A percentile compares a stretch with the other conserved stretches of the same genome.
Conservation (phyloP, 2,888 invertebrate genomes). For the Lasioglossum morio region DNA sequence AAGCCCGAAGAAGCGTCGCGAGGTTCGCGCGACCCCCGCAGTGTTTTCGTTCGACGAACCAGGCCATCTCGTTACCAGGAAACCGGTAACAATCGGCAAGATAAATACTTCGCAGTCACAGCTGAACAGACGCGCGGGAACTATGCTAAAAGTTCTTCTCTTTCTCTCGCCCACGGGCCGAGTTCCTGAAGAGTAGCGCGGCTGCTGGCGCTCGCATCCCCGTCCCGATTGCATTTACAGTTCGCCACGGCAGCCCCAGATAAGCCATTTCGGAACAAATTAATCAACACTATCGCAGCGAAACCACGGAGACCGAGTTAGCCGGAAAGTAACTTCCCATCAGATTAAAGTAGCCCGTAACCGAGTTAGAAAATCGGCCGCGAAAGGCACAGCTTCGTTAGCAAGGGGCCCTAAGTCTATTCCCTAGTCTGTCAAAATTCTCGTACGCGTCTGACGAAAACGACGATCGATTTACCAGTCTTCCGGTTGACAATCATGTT, state of each 20-base stretch:
- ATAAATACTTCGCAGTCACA: slow-evolving; percentile 42
- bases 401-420: neutral
- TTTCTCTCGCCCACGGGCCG: neutral
- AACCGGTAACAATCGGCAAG: slow-evolving; percentile 42
- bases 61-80: neutral
- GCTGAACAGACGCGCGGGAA: slow-evolving; percentile 27
- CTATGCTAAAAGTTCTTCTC: slow-evolving; percentile 42
- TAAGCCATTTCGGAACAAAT: slow-evolving; percentile 63
- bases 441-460: neutral
- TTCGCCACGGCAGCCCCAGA: slow-evolving; percentile 34
- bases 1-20: neutral
- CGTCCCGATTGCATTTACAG: slow-evolving; percentile 51
- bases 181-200: slow-evolving; percentile 1
- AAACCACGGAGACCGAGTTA: slow-evolving; percentile 29
- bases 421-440: slow-evolving; percentile 3
- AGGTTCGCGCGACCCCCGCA: neutral
- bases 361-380: slow-evolving; percentile 45
- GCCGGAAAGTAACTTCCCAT: slow-evolving; percentile 42
- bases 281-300: slow-evolving; percentile 53
- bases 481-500: neutral
- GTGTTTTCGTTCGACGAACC: slow-evolving; percentile 24
- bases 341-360: slow-evolving; percentile 50
- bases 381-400: slow-evolving; percentile 35
- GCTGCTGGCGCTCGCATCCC: neutral
- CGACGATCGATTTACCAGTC: neutral